Evolutionary conservation across 1,140 invertebrate genomes (phyloP).

Genomic region (Drosophila pruinosa): DNA sequence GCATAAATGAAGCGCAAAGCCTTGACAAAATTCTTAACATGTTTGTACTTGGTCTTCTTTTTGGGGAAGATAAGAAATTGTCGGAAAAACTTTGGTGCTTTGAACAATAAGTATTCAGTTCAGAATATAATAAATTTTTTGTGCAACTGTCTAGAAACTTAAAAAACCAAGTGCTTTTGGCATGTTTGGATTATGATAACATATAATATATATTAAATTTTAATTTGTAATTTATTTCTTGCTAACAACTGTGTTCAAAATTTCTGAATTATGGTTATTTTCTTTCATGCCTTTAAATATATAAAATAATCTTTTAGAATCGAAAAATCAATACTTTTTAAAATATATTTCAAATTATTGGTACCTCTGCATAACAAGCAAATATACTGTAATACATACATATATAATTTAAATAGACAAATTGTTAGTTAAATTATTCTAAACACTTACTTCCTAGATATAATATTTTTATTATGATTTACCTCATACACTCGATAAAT

Average conservation of each 20-base stretch:
- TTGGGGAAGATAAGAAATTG: background rate
- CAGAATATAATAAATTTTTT: constrained; percentile 22
- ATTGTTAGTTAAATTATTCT: background rate
- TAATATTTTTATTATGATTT: too few species aligned
- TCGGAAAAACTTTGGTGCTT: background rate
- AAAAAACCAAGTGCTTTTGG: background rate
- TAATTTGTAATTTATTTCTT: background rate
- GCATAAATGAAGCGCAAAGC: constrained; percentile 40
- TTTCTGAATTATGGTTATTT: too few species aligned
- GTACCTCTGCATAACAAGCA: too few species aligned
- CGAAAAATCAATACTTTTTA: too few species aligned
- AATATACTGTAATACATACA: background rate
- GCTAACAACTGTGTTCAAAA: background rate
- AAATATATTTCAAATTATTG: too few species aligned
- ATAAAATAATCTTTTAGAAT: background rate
- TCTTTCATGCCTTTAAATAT: too few species aligned
- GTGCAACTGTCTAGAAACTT: background rate
- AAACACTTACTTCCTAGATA: too few species aligned
- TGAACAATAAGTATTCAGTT: too few species aligned
- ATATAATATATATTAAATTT: background rate
- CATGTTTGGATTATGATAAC: background rate
- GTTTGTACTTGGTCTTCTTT: background rate
- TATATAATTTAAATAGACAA: background rate
- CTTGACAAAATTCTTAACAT: constrained; percentile 18
- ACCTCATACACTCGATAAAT: too few species aligned